These are phyloP conservation scores for Pecten maximus DNA, from an alignment of 2,888 invertebrate genomes.

Conservation along the genomic window DNA sequence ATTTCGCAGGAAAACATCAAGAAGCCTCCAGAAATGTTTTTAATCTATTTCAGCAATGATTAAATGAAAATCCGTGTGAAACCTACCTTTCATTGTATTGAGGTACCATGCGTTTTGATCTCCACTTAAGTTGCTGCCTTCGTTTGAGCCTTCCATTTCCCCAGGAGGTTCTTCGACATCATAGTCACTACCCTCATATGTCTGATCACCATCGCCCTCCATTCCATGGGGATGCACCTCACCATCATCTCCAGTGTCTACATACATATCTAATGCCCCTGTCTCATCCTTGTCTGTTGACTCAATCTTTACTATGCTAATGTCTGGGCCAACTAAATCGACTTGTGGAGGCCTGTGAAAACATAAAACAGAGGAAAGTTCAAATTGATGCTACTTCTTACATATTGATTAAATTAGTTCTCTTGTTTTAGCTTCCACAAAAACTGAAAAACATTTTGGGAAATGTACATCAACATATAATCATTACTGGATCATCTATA, in stretches of 20 bases:
- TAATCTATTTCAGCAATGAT: not conserved
- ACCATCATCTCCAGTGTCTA: constrained; percentile 52
- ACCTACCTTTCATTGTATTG: constrained; percentile 62
- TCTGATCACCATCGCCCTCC: constrained; percentile 51
- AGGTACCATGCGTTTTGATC: constrained; percentile 59
- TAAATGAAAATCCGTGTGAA: not conserved
- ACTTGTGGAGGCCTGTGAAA: not conserved
- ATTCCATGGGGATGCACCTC: constrained; percentile 46
- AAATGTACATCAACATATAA: no score
- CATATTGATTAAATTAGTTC: no score
- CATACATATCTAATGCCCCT: constrained; percentile 55
- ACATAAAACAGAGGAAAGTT: no score
- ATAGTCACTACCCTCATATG: constrained; percentile 51
- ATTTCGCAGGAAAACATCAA: not conserved
- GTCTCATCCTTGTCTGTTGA: constrained; percentile 40
- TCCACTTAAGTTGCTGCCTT: constrained; percentile 52
- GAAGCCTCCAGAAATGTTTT: constrained; percentile 21
- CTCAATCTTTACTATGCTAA: constrained; percentile 58
- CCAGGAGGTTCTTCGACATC: constrained; percentile 52
- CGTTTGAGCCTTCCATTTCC: constrained; percentile 46
- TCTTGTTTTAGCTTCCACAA: no score
- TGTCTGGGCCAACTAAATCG: constrained; percentile 44
- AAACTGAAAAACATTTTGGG: no score
- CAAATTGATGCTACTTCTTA: no score
- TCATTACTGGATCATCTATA: no score